phyloP scores from a whole-genome alignment of 2,888 invertebrate species.

The Barypeithes pellucidus region DNA sequence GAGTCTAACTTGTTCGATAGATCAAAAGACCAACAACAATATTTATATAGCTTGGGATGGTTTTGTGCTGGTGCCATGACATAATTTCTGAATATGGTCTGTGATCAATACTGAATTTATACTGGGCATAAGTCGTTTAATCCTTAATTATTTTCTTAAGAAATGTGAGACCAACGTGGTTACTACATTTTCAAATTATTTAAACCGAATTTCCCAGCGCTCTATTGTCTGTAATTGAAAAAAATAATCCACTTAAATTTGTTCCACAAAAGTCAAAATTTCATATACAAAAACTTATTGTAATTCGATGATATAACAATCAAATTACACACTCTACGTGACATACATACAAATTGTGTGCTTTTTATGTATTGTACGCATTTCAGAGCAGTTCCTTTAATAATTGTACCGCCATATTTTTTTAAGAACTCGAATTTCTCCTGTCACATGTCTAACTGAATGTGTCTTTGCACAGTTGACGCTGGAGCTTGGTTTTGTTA shows the following conservation, averaged over 20 bases:
- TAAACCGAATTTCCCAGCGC: no score
- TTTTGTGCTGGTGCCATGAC: no score
- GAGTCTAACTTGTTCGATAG: no score
- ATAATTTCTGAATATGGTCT: no score
- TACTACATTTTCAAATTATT: no score
- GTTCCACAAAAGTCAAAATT: neutral
- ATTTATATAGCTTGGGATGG: no score
- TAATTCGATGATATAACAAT: slow-evolving; percentile 10
- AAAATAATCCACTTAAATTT: slow-evolving; percentile 4
- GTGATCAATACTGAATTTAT: no score
- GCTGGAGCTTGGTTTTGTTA: slow-evolving; percentile 19
- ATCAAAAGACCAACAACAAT: no score
- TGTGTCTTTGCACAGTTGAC: slow-evolving; percentile 1
- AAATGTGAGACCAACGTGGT: no score
- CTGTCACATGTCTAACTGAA: slow-evolving; percentile 5
- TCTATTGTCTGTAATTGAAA: neutral
- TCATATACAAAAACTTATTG: neutral
- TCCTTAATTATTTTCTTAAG: no score
- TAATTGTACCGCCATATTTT: slow-evolving; percentile 14
- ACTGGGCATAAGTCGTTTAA: no score
- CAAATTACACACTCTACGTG: neutral
- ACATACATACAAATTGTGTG: slow-evolving; percentile 11
- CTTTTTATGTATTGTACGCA: slow-evolving; percentile 1
- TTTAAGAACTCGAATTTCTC: slow-evolving; percentile 12
- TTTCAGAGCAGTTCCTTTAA: slow-evolving; percentile 3